A percentile compares a stretch with the other conserved stretches of the same genome.
Conservation (phyloP, 2,113 vertebrate genomes). For the Sigmodon hispidus region DNA sequence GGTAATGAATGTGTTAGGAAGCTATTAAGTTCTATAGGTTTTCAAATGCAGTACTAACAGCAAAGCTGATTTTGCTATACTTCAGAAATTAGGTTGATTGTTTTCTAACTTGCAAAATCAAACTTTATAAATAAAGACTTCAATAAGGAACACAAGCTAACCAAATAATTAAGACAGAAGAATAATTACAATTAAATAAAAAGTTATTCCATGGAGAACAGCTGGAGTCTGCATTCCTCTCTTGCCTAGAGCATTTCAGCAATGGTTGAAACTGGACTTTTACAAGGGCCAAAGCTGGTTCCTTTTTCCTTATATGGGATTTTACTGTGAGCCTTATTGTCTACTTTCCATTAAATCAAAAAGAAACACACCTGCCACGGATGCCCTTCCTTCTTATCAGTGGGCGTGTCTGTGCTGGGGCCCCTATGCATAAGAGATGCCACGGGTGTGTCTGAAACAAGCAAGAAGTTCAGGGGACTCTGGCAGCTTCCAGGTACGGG, state of each 20-base stretch:
- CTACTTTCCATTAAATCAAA: conserved; percentile 29
- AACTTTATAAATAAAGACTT: conserved; percentile 56
- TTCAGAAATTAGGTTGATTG: conserved; percentile 34
- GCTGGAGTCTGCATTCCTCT: background rate
- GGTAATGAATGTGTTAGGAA: conserved; percentile 33
- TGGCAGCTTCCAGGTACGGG: conserved; percentile 35
- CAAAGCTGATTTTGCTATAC: conserved; percentile 55
- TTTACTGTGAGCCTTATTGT: conserved; percentile 7
- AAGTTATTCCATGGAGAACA: conserved; percentile 37
- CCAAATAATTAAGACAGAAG: conserved; percentile 32
- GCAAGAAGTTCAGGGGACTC: background rate
- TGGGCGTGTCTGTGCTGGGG: fast-evolving
- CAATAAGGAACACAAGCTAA: conserved; percentile 22
- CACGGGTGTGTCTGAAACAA: background rate
- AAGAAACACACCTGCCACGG: background rate
- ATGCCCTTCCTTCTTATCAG: background rate
- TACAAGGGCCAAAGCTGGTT: background rate
- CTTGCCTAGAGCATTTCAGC: background rate
- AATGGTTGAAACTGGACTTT: conserved; percentile 23
- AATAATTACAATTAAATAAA: conserved; percentile 38
- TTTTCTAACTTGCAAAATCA: conserved; percentile 25
- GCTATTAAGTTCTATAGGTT: conserved; percentile 48
- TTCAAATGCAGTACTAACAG: conserved; percentile 53
- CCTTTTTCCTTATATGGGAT: conserved; percentile 17
- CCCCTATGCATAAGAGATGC: no score